Evolutionary conservation across 2,888 invertebrate species (phyloP).

Genomic region (Heliconius charithonia): DNA sequence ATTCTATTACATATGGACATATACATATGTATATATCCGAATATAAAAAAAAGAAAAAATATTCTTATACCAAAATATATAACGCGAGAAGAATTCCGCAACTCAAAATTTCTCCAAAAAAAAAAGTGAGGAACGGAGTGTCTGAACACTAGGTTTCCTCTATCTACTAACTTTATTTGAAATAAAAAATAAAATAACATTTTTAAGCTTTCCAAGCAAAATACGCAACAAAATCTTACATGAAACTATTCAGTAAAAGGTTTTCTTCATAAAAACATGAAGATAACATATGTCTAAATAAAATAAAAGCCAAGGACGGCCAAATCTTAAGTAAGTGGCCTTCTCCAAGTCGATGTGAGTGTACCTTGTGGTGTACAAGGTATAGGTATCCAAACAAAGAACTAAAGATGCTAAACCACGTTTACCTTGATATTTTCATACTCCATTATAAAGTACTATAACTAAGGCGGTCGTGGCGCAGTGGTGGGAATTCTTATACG

Average conservation of each 20-base stretch:
- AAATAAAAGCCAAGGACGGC: conserved; percentile 24
- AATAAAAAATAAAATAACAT: no score
- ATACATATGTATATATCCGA: no score
- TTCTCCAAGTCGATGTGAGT: conserved; percentile 13
- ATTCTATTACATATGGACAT: no score
- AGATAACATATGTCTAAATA: conserved; percentile 15
- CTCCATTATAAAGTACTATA: conserved; percentile 23
- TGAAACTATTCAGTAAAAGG: conserved; percentile 16
- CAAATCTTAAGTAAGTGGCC: conserved; percentile 16
- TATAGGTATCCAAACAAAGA: conserved; percentile 5
- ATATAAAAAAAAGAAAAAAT: no score
- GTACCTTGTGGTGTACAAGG: neutral
- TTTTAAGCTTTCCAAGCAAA: neutral
- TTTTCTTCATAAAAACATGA: conserved; percentile 17
- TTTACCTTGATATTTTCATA: conserved; percentile 36
- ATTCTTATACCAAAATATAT: no score
- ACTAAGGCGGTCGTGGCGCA: no score
- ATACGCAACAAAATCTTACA: neutral
- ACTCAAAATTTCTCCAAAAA: no score
- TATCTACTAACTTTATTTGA: no score
- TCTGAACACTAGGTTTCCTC: no score
- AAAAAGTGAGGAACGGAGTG: no score
- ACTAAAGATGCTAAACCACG: neutral
- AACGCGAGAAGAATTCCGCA: no score
- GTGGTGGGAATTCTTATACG: no score